Base-by-base conservation (phyloP, 1,140 invertebrate species). In the Atta colombica region DNA sequence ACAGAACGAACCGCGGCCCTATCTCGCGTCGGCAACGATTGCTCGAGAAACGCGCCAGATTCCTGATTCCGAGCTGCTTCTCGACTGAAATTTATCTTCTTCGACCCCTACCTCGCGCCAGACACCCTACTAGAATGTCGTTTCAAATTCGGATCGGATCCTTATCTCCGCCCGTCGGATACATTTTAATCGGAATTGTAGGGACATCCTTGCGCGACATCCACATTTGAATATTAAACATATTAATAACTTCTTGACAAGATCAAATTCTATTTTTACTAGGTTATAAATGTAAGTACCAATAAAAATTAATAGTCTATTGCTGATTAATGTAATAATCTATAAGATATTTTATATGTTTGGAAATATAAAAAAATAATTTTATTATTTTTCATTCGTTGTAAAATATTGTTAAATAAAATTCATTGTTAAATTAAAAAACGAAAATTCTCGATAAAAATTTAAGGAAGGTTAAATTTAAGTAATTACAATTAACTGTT, bases 31-130 rank as follows among this genome's bases (percentile, higher is more conserved):
- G 53, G 51, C 84, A 80, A 85, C 80, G 68, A 85, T 74, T 84
- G 89, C 71, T 71, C 85, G 71, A 80, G 77, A 88, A 91, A 69
- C 90, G 81, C 87, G 80, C 82, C 75, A 88, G 86, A 90, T 90
- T 86, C 77, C 87, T 90, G 90, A 91, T 91, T 90, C 84, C 74
- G 45, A 53, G 63, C 55, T 25, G 51, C 85, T 72, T 77, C 58
- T 63, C 53, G 55, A 35, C 77, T 75, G 87, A 84, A 91, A 91
- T 91, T 91, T 91, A 91, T 91, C 89, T 91, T 90, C 89, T 90
- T 87, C 88, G 88, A 63, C 51, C 89, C 88, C 75, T 55, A 49
- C 74, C 58, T 25, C 18, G n/a, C 31, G 6, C n/a, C 60, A 51
- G 69, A 49, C 80, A 66, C 53, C 66, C 66, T 58, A 16, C 25